Evolutionary conservation across 2,113 vertebrate genomes (phyloP).

Genomic region (Paracanthobrama guichenoti): DNA sequence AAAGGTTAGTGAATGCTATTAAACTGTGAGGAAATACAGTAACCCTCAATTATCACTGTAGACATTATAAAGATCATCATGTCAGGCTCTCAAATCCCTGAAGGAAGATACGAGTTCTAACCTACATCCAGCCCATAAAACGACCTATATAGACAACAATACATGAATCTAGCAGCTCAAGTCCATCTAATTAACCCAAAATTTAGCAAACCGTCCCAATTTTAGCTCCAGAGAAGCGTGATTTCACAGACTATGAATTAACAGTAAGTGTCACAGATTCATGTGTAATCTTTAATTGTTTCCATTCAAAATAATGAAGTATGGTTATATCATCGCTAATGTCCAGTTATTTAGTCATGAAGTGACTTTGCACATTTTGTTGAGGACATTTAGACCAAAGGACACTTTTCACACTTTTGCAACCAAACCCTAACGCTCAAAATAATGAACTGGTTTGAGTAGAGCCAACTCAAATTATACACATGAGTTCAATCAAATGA

Average conservation of each 20-base stretch:
- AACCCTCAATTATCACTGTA: not conserved
- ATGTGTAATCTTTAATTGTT: constrained; percentile 7
- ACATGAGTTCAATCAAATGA: no score
- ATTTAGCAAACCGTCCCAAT: constrained; percentile 41
- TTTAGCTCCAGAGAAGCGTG: constrained; percentile 35
- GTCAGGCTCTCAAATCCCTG: constrained; percentile 23
- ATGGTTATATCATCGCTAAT: not conserved
- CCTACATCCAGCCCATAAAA: constrained; percentile 32
- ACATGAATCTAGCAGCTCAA: constrained; percentile 35
- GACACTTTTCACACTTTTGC: not conserved
- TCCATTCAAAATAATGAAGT: constrained; percentile 7
- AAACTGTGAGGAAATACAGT: constrained; percentile 4
- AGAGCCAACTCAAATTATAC: no score
- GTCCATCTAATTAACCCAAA: constrained; percentile 55
- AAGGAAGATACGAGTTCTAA: constrained; percentile 21
- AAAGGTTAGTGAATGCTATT: not conserved
- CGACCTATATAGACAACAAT: constrained; percentile 50
- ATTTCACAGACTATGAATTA: constrained; percentile 48
- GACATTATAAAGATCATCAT: not conserved
- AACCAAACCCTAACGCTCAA: no score
- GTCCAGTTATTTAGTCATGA: not conserved
- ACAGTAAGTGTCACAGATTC: constrained; percentile 42
- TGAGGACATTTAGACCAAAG: not conserved
- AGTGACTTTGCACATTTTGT: not conserved
- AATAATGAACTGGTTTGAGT: no score